Evolutionary conservation across 2,888 invertebrate species (phyloP), one percentile per base, ranked within the genome.

Genomic region (Girardia tigrina): DNA sequence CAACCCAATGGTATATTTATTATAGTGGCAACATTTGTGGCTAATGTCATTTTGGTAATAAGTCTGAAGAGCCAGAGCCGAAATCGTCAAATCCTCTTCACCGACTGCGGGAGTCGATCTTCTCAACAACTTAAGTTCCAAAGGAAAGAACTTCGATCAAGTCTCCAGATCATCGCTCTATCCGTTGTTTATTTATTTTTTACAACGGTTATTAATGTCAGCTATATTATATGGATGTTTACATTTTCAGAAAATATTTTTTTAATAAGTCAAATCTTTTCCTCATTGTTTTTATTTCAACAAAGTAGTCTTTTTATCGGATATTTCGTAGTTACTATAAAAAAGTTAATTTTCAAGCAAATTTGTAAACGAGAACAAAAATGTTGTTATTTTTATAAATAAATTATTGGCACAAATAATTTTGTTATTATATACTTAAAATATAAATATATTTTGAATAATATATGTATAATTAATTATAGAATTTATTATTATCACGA

Each of bases 141-240:
- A 56, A 4, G 56, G 23, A 56, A 56, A n/a, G 56, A 56, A 56
- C 23, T 56, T 16, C n/a, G 56, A 23, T 56, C 56, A n/a, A 56
- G 56, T 23, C n/a, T 56, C 20, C 56, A 56, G 23, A 56, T 56
- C 4, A 56, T 56, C 4, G 4, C 8, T 56, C n/a, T 56, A 4
- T 56, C 56, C 23, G n/a, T 56, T 20, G 56, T 56, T 56, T 56
- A 20, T n/a, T 16, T 56, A 2, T 6, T 56, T n/a, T n/a, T 56
- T 20, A 56, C 56, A 12, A 12, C 56, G 2, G 23, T n/a, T 56
- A 56, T 56, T 16, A 56, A 56, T n/a, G n/a, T 56, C 2, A 8
- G 56, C n/a, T 56, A 56, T n/a, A 56, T 56, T 56, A 56, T 56
- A 20, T 56, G 56, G 56, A 56, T 56, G 56, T 56, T 56, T 56